A percentile compares a stretch with the other conserved stretches of the same genome.
Conservation (phyloP, 1,140 invertebrate species). For the Bombyx mori region DNA sequence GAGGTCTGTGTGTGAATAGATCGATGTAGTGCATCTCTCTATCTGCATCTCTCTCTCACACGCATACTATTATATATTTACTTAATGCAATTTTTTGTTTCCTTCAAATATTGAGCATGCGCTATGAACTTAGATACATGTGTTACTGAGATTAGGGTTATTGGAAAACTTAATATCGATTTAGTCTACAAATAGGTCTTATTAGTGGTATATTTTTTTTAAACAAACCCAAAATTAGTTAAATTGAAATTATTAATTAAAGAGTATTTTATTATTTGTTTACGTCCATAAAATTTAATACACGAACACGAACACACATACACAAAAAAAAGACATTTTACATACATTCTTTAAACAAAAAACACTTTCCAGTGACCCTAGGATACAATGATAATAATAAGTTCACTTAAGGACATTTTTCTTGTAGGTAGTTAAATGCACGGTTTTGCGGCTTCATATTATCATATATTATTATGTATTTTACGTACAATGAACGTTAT, state of each 20-base stretch:
- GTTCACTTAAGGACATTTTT: conserved; percentile 3
- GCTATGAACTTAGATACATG: not conserved
- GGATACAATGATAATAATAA: not conserved
- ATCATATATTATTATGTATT: conserved; percentile 4
- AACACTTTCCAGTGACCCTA: conserved; percentile 8
- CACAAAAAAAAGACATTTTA: not conserved
- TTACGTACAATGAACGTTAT: conserved; percentile 4
- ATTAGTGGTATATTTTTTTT: not conserved
- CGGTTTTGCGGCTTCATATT: conserved; percentile 7
- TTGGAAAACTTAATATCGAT: conserved; percentile 3
- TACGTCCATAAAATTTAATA: not conserved
- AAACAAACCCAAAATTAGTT: not conserved
- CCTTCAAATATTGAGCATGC: conserved; percentile 5
- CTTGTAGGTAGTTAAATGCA: conserved; percentile 8
- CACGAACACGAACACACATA: not conserved
- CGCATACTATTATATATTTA: conserved; percentile 37
- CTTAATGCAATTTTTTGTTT: conserved; percentile 7
- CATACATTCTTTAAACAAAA: not conserved
- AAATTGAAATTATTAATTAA: not conserved
- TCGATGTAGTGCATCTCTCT: conserved; percentile 65
- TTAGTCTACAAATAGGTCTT: no score
- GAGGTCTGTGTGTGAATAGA: conserved; percentile 67
- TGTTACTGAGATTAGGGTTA: conserved; percentile 6
- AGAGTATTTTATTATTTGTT: not conserved
- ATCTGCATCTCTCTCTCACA: conserved; percentile 60